Percentiles rank a stretch among this genome's conserved stretches.
Evolutionary conservation across 2,797 vertebrate species (phyloP).

Genomic region (Phataginus tricuspis): DNA sequence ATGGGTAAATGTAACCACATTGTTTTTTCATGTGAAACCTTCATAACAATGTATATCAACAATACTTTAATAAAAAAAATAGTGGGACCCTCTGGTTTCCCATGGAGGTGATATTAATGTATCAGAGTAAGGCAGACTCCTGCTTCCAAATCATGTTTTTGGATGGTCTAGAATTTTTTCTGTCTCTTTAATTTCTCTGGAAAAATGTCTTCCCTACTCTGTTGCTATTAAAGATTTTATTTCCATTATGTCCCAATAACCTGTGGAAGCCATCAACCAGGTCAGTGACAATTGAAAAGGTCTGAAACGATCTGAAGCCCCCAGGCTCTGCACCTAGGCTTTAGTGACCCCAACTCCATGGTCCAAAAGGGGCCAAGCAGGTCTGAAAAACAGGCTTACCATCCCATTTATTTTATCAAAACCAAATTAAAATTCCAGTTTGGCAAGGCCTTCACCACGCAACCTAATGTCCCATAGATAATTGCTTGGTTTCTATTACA

Average conservation of each 20-base stretch:
- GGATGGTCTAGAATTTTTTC: background rate
- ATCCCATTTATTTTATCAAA: background rate
- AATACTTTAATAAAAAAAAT: too few relatives aligned
- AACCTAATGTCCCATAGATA: background rate
- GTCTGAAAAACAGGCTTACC: background rate
- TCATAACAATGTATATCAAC: too few relatives aligned
- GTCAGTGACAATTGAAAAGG: background rate
- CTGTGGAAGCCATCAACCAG: background rate
- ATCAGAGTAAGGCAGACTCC: background rate
- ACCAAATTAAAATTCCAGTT: background rate
- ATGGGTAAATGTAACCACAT: too few relatives aligned
- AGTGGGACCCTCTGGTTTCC: background rate
- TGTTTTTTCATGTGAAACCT: too few relatives aligned
- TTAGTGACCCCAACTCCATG: background rate
- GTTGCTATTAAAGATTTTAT: background rate
- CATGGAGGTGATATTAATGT: background rate
- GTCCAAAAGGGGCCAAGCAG: background rate
- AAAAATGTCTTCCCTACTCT: background rate
- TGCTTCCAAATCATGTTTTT: background rate
- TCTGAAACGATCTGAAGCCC: background rate
- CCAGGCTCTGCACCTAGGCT: background rate
- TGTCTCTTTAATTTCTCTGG: background rate
- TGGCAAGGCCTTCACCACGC: background rate
- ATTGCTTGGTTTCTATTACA: background rate
- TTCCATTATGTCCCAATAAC: background rate